Evolutionary conservation across 2,113 vertebrate genomes (phyloP), one percentile per base, ranked within the genome.

Genomic region (Ciconia boyciana): DNA sequence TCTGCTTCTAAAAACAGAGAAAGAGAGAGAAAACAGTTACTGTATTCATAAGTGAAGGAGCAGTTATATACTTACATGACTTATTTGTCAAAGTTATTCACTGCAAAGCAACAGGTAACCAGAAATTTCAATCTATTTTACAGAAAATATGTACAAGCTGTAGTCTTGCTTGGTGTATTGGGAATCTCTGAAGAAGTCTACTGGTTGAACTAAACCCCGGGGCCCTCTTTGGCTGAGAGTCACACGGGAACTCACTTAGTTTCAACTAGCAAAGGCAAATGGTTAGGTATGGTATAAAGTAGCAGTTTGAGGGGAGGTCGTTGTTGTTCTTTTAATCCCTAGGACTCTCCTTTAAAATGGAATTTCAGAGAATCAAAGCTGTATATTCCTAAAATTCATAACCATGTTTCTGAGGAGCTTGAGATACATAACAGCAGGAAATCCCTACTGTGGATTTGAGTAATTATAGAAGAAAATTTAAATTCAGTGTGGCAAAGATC

Each of bases 1-100:
- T 77, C 97, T 97, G 97, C 95, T 98, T 98, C 99, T 99, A 89
- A 76, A 97, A 90, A 78, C 13, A 97, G 19, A 92, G 24, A 94
- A 57, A 88, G 13, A 89, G 49, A 92, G 52, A 66, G 24, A 51
- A 65, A 92, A 93, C 5, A 32, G 19, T 76, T 76, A 92, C 25
- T 55, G 44, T 72, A 68, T 36, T 24, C 3, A 1, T 14, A 78
- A 71, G 48, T 31, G 26, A 88, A 86, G n/a, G 7, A 93, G 46
- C 43, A 74, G 16, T 64, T 71, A 70, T 12, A 13, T 18, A 64
- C 36, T 43, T 51, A 36, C 0, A 13, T 36, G 21, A 57, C 16
- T 80, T 36, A 78, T 68, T 75, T 58, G 13, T 62, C 52, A 29
- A 64, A 57, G 62, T 66, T 79, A 70, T 8, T 52, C 43, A 28